These are phyloP conservation scores for Schizothorax lantsangensis DNA, from an alignment of 2,797 vertebrate species.

Conservation along the genomic window DNA sequence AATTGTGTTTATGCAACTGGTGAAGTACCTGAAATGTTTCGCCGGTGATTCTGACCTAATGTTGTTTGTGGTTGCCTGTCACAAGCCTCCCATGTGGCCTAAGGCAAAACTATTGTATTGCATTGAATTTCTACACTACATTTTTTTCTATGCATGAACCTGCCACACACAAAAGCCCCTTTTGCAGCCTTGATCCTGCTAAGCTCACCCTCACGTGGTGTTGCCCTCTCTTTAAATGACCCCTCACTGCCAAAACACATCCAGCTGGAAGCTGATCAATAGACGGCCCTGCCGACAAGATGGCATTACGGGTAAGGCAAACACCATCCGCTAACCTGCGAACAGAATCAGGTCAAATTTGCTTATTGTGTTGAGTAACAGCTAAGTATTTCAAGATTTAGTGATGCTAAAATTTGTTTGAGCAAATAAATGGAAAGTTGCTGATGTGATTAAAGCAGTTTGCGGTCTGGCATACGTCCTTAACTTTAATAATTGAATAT, in stretches of 20 bases:
- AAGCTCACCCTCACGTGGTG: conserved; percentile 63
- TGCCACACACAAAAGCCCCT: conserved; percentile 50
- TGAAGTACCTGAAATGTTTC: conserved; percentile 8
- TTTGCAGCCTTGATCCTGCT: conserved; percentile 49
- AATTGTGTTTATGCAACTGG: conserved; percentile 17
- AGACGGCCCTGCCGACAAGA: conserved; percentile 44
- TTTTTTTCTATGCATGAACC: conserved; percentile 23
- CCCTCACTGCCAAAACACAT: conserved; percentile 47
- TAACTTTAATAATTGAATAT: conserved; percentile 28
- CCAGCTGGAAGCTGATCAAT: conserved; percentile 52
- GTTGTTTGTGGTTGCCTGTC: background rate
- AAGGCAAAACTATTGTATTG: conserved; percentile 1
- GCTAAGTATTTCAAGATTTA: conserved; percentile 49
- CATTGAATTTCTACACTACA: background rate
- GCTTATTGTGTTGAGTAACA: conserved; percentile 45
- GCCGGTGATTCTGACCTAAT: background rate
- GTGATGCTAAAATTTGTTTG: conserved; percentile 30
- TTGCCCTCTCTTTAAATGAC: conserved; percentile 61
- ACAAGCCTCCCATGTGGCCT: background rate
- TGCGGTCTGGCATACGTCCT: background rate
- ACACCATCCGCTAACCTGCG: conserved; percentile 11
- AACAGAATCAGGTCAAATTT: conserved; percentile 52
- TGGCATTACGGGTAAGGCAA: conserved; percentile 68
- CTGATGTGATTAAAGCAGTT: background rate
- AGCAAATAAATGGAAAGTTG: background rate